Percentiles rank a stretch among this genome's conserved stretches.
Conservation (phyloP, 2,113 vertebrate species). For the Gavia stellata region DNA sequence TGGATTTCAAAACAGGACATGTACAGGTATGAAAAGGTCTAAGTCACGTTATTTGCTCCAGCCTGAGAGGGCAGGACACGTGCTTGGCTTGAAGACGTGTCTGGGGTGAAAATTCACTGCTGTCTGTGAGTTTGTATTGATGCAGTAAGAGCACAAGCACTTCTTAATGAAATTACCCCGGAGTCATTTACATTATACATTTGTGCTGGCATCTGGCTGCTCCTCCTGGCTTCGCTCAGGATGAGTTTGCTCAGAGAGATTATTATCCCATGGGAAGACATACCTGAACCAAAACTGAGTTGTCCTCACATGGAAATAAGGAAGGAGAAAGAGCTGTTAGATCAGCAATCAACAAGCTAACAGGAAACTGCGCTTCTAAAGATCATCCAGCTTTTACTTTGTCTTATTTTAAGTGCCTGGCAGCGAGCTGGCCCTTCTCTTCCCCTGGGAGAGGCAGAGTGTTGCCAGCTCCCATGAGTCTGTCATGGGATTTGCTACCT, state of each 20-base stretch:
- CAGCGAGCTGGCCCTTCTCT: background rate
- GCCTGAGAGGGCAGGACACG: background rate
- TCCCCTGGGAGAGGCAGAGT: background rate
- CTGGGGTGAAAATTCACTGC: background rate
- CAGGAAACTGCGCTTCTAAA: background rate
- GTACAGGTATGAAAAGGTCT: background rate
- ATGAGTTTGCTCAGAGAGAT: background rate
- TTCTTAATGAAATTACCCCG: accelerated
- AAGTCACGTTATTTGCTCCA: background rate
- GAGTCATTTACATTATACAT: background rate
- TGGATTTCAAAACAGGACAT: background rate
- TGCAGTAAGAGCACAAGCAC: background rate
- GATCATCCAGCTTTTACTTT: background rate
- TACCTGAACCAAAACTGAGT: background rate
- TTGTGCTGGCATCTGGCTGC: background rate
- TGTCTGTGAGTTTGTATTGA: background rate
- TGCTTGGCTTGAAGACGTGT: background rate
- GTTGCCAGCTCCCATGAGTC: background rate
- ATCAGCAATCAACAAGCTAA: background rate
- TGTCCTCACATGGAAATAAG: background rate
- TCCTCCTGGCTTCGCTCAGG: background rate
- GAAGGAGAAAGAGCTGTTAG: background rate
- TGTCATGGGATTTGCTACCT: background rate
- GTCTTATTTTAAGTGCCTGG: background rate
- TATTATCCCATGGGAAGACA: background rate